These are phyloP conservation scores for Erannis defoliaria DNA, from an alignment of 2,888 invertebrate species.

Conservation along the genomic window DNA sequence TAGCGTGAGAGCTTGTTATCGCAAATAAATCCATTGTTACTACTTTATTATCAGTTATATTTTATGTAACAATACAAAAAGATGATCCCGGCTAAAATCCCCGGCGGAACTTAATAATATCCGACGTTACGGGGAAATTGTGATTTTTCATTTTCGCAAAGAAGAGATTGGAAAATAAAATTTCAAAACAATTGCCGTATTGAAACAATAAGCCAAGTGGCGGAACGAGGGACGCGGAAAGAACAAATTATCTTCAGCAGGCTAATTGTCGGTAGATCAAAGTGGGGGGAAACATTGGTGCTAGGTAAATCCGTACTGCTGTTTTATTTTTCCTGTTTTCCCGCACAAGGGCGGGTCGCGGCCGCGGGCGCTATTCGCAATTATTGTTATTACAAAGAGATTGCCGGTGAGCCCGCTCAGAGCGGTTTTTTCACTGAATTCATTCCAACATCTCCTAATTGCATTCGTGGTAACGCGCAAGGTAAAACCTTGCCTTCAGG, in stretches of 20 bases:
- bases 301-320: slow-evolving; percentile 72
- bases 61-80: slow-evolving; percentile 49
- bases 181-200: slow-evolving; percentile 75
- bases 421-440: slow-evolving; percentile 72
- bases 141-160: slow-evolving; percentile 59
- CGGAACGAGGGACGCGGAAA: slow-evolving; percentile 63
- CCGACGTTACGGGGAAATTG: slow-evolving; percentile 54
- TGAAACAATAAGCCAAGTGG: slow-evolving; percentile 73
- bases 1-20: slow-evolving; percentile 43
- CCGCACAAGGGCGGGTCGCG: slow-evolving; percentile 52
- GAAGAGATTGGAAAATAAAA: slow-evolving; percentile 55
- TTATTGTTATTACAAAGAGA: slow-evolving; percentile 86
- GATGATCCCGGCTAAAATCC: slow-evolving; percentile 55
- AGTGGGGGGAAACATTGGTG: slow-evolving; percentile 58
- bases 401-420: slow-evolving; percentile 78
- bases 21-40: slow-evolving; percentile 29
- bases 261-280: slow-evolving; percentile 83
- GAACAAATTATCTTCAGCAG: slow-evolving; percentile 80
- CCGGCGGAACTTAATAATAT: slow-evolving; percentile 55
- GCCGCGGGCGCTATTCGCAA: slow-evolving; percentile 80
- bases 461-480: slow-evolving; percentile 46
- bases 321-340: slow-evolving; percentile 65
- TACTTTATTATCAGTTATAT: slow-evolving; percentile 44
- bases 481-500: slow-evolving; percentile 18
- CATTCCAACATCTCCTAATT: slow-evolving; percentile 68